A percentile compares a stretch with the other conserved stretches of the same genome.
These are phyloP conservation scores for Sebastolobus alascanus DNA, from an alignment of 2,797 vertebrate species.

Conservation along the genomic window DNA sequence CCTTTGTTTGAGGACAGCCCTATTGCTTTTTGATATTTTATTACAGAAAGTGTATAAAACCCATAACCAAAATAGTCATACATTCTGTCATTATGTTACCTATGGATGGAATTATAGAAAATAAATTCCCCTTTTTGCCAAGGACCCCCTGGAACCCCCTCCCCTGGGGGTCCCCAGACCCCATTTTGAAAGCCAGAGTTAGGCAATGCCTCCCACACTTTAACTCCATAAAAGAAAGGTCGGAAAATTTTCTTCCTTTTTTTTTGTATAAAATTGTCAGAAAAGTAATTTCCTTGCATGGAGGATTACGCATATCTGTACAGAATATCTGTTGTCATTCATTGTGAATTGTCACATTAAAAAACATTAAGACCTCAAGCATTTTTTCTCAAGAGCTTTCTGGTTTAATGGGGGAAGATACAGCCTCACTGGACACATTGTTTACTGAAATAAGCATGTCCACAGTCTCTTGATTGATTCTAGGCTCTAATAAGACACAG, in stretches of 20 bases:
- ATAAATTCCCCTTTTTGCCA: no score
- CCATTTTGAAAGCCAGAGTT: background rate
- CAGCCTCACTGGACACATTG: constrained; percentile 5
- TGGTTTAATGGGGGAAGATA: background rate
- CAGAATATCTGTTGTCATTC: background rate
- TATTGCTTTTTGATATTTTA: no score
- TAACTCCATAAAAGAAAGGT: background rate
- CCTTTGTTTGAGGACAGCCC: no score
- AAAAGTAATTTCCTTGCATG: background rate
- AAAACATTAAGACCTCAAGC: background rate
- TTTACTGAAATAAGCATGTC: constrained; percentile 28
- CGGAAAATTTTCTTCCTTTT: background rate
- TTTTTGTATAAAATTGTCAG: background rate
- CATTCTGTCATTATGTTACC: no score
- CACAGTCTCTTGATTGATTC: constrained; percentile 6
- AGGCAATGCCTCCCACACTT: background rate
- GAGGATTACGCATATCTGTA: background rate
- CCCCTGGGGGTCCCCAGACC: no score
- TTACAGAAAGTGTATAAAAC: no score
- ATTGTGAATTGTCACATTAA: background rate
- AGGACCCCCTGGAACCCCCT: no score
- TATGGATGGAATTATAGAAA: no score
- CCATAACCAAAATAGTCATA: no score
- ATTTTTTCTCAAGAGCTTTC: background rate
- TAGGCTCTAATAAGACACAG: constrained; percentile 17